Percentiles rank a stretch among this genome's conserved stretches.
These are phyloP conservation scores for Periphyllus acericola DNA, from an alignment of 2,888 invertebrate species.

Conservation along the genomic window DNA sequence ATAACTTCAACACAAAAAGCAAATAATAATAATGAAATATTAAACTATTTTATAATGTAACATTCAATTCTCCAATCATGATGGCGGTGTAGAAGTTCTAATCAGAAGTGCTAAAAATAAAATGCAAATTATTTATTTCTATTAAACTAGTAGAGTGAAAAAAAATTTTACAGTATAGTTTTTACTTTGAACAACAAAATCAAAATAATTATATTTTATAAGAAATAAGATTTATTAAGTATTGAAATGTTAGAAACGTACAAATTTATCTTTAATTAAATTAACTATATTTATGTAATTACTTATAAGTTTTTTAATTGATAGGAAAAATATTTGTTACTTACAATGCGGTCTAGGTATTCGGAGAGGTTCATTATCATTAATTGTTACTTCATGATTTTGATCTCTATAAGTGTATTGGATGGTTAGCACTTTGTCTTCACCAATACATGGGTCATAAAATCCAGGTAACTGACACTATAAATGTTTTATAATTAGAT, in stretches of 20 bases:
- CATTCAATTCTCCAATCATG: constrained; percentile 33
- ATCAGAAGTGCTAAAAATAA: constrained; percentile 43
- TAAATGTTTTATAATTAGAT: constrained; percentile 66
- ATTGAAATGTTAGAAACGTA: background rate
- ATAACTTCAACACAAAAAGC: constrained; percentile 44
- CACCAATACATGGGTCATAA: constrained; percentile 94
- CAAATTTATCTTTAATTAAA: background rate
- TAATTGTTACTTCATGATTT: constrained; percentile 81
- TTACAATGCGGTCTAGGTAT: constrained; percentile 72
- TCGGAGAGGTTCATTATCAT: constrained; percentile 82
- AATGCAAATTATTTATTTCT: background rate
- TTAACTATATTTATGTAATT: background rate
- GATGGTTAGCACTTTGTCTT: constrained; percentile 86
- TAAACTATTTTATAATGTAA: constrained; percentile 34
- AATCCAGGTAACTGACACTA: constrained; percentile 96
- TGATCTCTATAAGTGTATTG: constrained; percentile 86
- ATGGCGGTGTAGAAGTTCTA: constrained; percentile 57
- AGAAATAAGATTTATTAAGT: background rate
- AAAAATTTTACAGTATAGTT: background rate
- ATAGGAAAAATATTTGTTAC: background rate
- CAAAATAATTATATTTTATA: background rate
- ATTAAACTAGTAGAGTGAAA: too few relatives aligned
- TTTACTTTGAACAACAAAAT: background rate
- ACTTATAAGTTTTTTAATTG: background rate
- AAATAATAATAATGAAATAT: constrained; percentile 42